Conservation (phyloP, 2,888 invertebrate species). For the Heliconius charithonia region DNA sequence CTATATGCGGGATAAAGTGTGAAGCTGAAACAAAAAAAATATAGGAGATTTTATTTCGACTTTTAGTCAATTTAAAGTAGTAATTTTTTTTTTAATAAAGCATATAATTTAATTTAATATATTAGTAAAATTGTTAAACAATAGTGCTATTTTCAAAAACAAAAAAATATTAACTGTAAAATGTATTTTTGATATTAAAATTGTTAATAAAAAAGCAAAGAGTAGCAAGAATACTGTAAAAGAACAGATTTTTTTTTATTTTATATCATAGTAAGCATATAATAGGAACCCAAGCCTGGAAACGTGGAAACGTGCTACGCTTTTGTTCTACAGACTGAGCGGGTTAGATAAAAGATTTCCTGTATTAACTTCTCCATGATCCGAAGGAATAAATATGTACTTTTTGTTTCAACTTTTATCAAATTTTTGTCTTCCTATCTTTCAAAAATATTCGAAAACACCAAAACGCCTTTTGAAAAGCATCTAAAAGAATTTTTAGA, state of each 20-base stretch:
- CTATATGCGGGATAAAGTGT: too few species aligned
- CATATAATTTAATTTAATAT: neutral
- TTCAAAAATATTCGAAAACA: too few species aligned
- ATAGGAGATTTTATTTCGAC: too few species aligned
- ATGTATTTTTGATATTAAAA: neutral
- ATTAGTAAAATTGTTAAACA: too few species aligned
- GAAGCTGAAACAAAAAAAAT: too few species aligned
- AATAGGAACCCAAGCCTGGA: neutral
- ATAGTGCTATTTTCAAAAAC: too few species aligned
- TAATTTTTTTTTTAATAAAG: neutral
- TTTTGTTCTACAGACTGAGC: slow-evolving; percentile 15
- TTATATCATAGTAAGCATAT: too few species aligned
- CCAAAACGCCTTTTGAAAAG: too few species aligned
- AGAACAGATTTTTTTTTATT: neutral
- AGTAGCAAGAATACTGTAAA: neutral
- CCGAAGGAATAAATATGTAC: neutral
- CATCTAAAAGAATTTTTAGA: too few species aligned
- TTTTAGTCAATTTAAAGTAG: too few species aligned
- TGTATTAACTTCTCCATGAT: neutral
- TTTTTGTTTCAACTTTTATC: neutral
- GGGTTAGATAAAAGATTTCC: slow-evolving; percentile 3
- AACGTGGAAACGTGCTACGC: slow-evolving; percentile 4
- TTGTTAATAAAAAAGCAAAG: neutral
- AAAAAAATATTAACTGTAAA: too few species aligned
- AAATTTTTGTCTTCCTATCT: too few species aligned